Percentiles rank a stretch among this genome's conserved stretches.
These are phyloP conservation scores for Gallinago stenura DNA, from an alignment of 2,797 vertebrate species.

Conservation along the genomic window DNA sequence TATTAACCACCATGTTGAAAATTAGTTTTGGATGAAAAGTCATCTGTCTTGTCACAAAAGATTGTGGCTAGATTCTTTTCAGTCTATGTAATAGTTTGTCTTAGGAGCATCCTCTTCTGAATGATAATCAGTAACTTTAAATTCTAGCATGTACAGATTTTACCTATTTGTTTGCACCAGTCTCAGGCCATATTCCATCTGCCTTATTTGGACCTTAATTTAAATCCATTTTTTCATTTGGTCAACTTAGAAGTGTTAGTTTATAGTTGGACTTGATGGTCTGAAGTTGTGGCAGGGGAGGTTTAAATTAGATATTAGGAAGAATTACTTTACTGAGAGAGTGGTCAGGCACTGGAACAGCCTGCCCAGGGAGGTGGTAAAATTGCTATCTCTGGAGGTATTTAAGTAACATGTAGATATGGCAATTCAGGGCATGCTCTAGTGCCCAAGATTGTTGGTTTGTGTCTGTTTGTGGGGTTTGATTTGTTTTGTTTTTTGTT, in stretches of 20 bases:
- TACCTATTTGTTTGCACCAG: neutral
- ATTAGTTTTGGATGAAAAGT: neutral
- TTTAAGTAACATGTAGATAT: too few species aligned
- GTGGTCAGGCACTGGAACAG: too few species aligned
- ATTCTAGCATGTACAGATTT: neutral
- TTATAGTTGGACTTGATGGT: neutral
- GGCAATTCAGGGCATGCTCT: too few species aligned
- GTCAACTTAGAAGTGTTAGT: accelerated
- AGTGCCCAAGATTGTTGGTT: too few species aligned
- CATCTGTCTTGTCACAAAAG: neutral
- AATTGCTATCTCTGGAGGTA: too few species aligned
- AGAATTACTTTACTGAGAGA: too few species aligned
- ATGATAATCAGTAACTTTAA: neutral
- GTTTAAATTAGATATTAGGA: too few species aligned
- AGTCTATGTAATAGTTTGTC: neutral
- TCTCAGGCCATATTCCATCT: neutral
- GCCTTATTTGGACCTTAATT: neutral
- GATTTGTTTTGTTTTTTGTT: too few species aligned
- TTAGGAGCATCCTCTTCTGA: neutral
- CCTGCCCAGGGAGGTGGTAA: too few species aligned
- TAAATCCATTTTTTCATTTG: neutral
- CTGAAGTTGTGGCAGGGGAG: too few species aligned
- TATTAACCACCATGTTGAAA: neutral
- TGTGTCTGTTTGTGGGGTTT: too few species aligned
- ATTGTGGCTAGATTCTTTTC: neutral